phyloP scores from a whole-genome alignment of 2,113 vertebrate species.

The Hydrolagus affinis region DNA sequence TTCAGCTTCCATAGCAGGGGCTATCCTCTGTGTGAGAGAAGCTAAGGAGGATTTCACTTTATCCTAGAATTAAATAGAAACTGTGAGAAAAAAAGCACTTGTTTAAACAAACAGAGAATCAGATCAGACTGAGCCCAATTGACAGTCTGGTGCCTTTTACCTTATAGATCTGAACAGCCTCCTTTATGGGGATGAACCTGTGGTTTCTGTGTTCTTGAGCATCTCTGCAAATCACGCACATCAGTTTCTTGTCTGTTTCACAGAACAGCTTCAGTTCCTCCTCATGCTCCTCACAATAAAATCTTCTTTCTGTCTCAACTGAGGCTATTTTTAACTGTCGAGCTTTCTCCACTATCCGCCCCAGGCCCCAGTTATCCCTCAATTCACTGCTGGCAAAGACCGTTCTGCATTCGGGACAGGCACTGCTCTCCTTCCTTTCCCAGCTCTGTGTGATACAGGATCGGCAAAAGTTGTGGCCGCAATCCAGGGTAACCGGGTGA shows the following conservation, averaged over 20 bases:
- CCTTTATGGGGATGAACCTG: neutral
- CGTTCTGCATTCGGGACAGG: constrained; percentile 55
- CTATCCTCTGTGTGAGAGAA: neutral
- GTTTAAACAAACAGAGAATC: neutral
- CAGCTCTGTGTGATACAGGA: constrained; percentile 43
- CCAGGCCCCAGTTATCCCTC: constrained; percentile 12
- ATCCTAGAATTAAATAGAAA: neutral
- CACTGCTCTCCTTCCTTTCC: constrained; percentile 45
- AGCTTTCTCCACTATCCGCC: neutral
- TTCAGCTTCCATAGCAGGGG: neutral
- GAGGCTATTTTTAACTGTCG: neutral
- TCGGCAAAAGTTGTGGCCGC: constrained; percentile 67
- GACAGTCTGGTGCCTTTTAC: neutral
- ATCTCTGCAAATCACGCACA: constrained; percentile 1
- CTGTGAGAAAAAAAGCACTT: neutral
- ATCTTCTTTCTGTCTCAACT: neutral
- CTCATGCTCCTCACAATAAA: neutral
- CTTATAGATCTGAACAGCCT: neutral
- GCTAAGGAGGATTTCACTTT: constrained; percentile 8
- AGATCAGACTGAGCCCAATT: neutral
- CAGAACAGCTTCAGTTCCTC: constrained; percentile 16
- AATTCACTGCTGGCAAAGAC: constrained; percentile 42
- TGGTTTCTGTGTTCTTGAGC: neutral
- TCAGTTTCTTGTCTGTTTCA: neutral
- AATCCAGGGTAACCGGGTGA: constrained; percentile 56